phyloP scores from a whole-genome alignment of 2,113 vertebrate species.

The Mystacornis crossleyi region DNA sequence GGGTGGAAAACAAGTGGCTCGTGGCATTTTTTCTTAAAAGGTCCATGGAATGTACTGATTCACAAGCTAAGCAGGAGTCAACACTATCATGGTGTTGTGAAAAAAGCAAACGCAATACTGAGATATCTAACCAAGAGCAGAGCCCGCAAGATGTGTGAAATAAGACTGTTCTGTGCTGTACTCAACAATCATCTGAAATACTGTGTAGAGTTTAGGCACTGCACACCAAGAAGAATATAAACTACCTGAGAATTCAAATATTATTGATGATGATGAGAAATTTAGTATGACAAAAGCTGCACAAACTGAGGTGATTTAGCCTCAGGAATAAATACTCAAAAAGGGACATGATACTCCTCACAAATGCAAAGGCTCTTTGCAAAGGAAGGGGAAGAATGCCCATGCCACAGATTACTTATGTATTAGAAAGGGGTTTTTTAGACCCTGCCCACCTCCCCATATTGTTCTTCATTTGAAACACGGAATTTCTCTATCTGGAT shows the following conservation, averaged over 20 bases:
- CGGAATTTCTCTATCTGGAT: not conserved
- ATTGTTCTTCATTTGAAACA: not conserved
- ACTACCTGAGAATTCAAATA: not conserved
- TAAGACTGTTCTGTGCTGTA: not conserved
- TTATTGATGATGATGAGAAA: not conserved
- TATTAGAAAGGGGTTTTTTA: not conserved
- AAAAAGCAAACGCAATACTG: not conserved
- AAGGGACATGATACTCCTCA: not conserved
- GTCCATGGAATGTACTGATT: not conserved
- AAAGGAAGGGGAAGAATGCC: not conserved
- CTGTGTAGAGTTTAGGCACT: not conserved
- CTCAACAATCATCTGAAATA: not conserved
- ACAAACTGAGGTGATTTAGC: not conserved
- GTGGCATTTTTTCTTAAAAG: not conserved
- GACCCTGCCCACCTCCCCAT: not conserved
- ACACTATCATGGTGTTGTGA: not conserved
- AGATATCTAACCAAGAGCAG: not conserved
- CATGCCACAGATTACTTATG: not conserved
- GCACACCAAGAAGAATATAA: not conserved
- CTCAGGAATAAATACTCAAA: not conserved
- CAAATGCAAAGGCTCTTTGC: not conserved
- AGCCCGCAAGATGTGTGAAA: not conserved
- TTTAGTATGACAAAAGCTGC: not conserved
- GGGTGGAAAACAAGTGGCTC: not conserved
- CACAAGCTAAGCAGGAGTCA: not conserved